Conservation (phyloP, 2,797 vertebrate genomes). For the Macrochelys suwanniensis region DNA sequence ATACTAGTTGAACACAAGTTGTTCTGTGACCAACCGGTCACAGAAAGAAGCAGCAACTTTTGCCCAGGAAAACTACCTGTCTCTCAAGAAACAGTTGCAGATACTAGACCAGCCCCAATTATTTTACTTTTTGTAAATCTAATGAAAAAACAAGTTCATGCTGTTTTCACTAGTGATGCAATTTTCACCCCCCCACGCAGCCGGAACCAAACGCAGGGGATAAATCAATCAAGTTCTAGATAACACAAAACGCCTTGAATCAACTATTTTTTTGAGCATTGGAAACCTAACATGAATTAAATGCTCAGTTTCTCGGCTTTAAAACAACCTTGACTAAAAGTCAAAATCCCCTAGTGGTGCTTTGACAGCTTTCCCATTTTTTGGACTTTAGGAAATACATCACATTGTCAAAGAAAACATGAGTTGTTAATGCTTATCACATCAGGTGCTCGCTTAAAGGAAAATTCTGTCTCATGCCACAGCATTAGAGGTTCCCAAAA, state of each 20-base stretch:
- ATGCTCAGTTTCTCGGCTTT: not conserved
- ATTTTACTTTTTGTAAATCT: not conserved
- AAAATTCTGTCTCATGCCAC: fast-evolving
- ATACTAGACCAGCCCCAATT: conserved; percentile 2
- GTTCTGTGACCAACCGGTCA: not conserved
- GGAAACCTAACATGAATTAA: not conserved
- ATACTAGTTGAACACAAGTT: too few relatives aligned
- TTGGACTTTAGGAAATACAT: not conserved
- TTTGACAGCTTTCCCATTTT: not conserved
- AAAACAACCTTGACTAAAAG: not conserved
- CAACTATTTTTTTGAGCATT: not conserved
- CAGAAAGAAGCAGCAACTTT: conserved; percentile 15
- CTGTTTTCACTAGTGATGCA: not conserved
- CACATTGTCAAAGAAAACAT: not conserved
- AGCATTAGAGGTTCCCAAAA: not conserved
- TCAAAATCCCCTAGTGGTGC: not conserved
- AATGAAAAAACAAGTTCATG: not conserved
- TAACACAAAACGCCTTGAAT: not conserved
- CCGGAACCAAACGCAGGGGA: not conserved
- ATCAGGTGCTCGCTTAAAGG: not conserved
- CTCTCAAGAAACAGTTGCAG: not conserved
- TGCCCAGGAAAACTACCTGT: not conserved
- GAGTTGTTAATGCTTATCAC: not conserved
- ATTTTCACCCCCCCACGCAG: fast-evolving
- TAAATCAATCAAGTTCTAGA: conserved; percentile 27